phyloP scores from a whole-genome alignment of 2,113 vertebrate genomes.

The Ia io region DNA sequence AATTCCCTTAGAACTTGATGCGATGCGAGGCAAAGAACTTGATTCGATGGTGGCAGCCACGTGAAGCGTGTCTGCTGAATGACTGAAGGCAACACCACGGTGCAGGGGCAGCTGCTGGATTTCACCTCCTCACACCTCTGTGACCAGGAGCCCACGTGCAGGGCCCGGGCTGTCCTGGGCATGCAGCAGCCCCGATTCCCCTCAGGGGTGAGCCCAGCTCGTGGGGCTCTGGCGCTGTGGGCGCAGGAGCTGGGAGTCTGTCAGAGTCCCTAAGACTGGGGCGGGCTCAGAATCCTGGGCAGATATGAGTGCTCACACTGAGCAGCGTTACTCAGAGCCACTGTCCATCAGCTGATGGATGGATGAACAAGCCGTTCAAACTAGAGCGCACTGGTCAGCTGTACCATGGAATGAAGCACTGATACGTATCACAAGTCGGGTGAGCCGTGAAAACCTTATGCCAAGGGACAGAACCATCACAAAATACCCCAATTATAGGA shows the following conservation, averaged over 20 bases:
- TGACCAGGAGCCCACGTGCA: not conserved
- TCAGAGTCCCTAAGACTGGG: not conserved
- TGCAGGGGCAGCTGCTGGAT: not conserved
- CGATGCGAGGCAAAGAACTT: fast-evolving
- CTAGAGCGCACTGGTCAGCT: not conserved
- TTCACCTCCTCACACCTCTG: too few relatives aligned
- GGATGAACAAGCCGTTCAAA: not conserved
- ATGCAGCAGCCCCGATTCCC: not conserved
- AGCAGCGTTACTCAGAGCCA: not conserved
- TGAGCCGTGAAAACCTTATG: not conserved
- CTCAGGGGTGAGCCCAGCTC: not conserved
- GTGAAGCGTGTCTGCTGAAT: not conserved
- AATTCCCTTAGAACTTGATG: not conserved
- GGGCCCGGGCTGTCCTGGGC: not conserved
- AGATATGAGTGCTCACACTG: fast-evolving
- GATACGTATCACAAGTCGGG: fast-evolving
- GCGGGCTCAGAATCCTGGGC: not conserved
- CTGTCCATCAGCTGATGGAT: not conserved
- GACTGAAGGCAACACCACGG: not conserved
- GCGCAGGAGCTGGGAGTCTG: not conserved
- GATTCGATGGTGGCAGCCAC: not conserved
- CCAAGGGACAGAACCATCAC: not conserved
- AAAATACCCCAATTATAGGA: not conserved
- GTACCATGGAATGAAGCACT: not conserved
- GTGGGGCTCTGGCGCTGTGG: not conserved